Evolutionary conservation across 2,888 invertebrate species (phyloP).

Genomic region (Drosophila formosana): DNA sequence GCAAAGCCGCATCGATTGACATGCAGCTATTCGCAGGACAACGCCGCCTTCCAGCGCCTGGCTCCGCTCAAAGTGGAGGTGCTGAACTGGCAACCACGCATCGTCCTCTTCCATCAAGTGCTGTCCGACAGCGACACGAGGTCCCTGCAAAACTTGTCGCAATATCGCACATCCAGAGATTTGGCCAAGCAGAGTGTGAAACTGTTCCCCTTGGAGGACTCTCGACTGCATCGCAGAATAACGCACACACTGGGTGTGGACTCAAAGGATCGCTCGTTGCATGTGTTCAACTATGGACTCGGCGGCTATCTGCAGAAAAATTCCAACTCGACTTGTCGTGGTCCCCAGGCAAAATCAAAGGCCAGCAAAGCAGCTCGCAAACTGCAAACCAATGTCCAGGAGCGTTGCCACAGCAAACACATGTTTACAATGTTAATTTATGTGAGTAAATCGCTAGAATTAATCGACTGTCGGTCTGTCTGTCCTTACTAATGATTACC

Average conservation of each 20-base stretch:
- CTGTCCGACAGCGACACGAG: slow-evolving; percentile 42
- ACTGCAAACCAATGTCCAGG: neutral
- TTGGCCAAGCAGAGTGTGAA: neutral
- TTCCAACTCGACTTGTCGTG: slow-evolving; percentile 2
- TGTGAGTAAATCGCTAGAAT: slow-evolving; percentile 30
- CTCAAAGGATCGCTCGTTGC: slow-evolving; percentile 5
- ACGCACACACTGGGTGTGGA: slow-evolving; percentile 34
- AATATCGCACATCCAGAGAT: neutral
- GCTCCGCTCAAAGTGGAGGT: slow-evolving; percentile 54
- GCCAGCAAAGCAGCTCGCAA: neutral
- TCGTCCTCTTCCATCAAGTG: slow-evolving; percentile 48
- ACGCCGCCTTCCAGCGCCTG: slow-evolving; percentile 25
- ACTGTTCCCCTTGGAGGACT: neutral
- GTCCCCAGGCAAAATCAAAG: neutral
- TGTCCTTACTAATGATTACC: neutral
- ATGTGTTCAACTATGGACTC: slow-evolving; percentile 40
- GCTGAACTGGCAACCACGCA: slow-evolving; percentile 32
- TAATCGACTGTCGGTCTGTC: neutral
- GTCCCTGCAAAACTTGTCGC: slow-evolving; percentile 6
- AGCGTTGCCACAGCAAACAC: slow-evolving; percentile 5
- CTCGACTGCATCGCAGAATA: slow-evolving; percentile 19
- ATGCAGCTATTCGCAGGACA: slow-evolving; percentile 28
- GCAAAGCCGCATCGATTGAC: slow-evolving; percentile 13
- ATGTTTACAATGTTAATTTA: slow-evolving; percentile 40
- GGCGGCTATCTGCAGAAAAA: slow-evolving; percentile 29